These are phyloP conservation scores for Aleadryas rufinucha DNA, from an alignment of 2,113 vertebrate species.

Conservation along the genomic window DNA sequence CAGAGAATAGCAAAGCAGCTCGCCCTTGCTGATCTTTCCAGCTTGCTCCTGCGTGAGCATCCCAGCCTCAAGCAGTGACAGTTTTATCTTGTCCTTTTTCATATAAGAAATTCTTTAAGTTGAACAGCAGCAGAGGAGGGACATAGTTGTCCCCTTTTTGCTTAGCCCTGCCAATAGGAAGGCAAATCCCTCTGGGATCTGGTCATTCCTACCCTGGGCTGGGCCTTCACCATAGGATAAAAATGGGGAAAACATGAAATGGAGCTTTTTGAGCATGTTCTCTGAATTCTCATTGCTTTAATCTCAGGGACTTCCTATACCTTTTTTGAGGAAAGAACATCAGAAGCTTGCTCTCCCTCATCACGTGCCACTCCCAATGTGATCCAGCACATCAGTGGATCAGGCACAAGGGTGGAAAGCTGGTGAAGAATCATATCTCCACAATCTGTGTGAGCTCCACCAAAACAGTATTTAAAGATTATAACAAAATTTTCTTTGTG, in stretches of 20 bases:
- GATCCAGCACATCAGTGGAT: background rate
- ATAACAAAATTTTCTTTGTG: background rate
- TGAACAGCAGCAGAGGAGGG: background rate
- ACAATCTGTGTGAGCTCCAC: background rate
- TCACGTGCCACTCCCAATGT: fast-evolving
- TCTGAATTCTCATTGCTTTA: background rate
- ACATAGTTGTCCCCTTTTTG: fast-evolving
- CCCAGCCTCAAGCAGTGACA: background rate
- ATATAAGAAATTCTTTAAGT: background rate
- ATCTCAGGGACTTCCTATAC: fast-evolving
- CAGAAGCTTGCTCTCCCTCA: background rate
- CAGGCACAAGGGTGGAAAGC: background rate
- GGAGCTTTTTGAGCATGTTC: background rate
- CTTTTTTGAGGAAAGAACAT: background rate
- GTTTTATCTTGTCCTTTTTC: background rate
- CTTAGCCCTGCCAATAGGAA: background rate
- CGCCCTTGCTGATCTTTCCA: background rate
- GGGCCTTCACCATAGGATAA: background rate
- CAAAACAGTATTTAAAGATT: background rate
- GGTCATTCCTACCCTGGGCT: background rate
- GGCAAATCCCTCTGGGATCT: background rate
- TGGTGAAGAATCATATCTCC: background rate
- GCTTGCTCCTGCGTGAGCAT: background rate
- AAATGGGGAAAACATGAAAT: background rate
- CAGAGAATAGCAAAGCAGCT: background rate